Evolutionary conservation across 2,888 invertebrate genomes (phyloP).

Genomic region (Cheilosia impressa): DNA sequence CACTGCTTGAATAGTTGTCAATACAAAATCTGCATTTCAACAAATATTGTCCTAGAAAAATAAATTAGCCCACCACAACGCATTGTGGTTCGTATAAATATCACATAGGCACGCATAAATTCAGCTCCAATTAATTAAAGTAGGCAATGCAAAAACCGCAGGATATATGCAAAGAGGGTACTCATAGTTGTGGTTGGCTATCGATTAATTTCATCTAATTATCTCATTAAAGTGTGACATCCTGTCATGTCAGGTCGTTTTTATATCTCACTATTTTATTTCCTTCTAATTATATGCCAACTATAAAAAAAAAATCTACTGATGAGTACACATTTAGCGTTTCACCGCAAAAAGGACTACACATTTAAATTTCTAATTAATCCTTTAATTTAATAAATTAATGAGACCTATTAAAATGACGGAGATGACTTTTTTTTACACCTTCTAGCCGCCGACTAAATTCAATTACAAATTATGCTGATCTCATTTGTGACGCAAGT

Average conservation of each 20-base stretch:
- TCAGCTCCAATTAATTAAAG: conserved; percentile 63
- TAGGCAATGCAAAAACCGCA: conserved; percentile 20
- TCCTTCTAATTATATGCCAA: background rate
- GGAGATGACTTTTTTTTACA: background rate
- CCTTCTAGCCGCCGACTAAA: conserved; percentile 1
- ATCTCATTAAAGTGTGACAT: conserved; percentile 44
- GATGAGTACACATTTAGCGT: conserved; percentile 13
- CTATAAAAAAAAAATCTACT: conserved; percentile 12
- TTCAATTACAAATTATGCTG: conserved; percentile 14
- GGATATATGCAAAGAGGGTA: conserved; percentile 1
- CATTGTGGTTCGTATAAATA: conserved; percentile 7
- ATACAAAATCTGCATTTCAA: background rate
- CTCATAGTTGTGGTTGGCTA: conserved; percentile 8
- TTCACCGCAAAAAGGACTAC: conserved; percentile 2
- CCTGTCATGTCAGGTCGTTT: conserved; percentile 39
- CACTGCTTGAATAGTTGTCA: background rate
- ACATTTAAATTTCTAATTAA: conserved; percentile 11
- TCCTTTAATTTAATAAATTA: conserved; percentile 33
- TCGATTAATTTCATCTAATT: conserved; percentile 64
- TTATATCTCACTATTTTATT: background rate
- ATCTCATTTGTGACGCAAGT: conserved; percentile 5
- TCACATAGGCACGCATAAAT: conserved; percentile 17
- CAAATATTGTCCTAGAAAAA: conserved; percentile 20
- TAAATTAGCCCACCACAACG: conserved; percentile 32
- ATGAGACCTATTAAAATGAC: background rate